Percentiles rank a stretch among this genome's conserved stretches.
These are phyloP conservation scores for Panurus biarmicus DNA, from an alignment of 2,113 vertebrate species.

Conservation along the genomic window DNA sequence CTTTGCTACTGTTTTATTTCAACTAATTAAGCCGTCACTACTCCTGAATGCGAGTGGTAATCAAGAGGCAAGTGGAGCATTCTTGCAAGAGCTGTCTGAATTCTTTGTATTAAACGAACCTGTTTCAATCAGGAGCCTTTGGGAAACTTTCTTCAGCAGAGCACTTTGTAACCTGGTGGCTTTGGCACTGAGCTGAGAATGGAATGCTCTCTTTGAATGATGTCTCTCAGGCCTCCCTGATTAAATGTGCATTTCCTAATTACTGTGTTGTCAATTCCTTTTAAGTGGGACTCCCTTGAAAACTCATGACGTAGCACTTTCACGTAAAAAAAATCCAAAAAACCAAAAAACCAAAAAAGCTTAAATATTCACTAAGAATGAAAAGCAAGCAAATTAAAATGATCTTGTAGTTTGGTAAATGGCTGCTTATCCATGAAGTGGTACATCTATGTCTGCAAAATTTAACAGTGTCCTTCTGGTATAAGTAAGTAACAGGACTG, in stretches of 20 bases:
- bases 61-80: neutral
- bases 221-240: neutral
- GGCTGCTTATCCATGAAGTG: neutral
- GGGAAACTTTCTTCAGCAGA: neutral
- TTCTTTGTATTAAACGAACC: neutral
- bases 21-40: neutral
- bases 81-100: neutral
- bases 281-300: neutral
- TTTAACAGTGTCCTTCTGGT: no score
- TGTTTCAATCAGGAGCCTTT: neutral
- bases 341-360: neutral
- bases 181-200: neutral
- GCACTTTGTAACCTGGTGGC: neutral
- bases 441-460: neutral
- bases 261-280: neutral
- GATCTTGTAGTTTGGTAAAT: neutral
- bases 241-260: neutral
- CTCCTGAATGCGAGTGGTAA: neutral
- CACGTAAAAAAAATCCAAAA: fast-evolving
- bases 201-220: neutral
- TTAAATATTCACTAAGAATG: neutral
- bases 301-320: neutral
- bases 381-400: neutral
- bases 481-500: neutral
- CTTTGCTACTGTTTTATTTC: neutral